These are phyloP conservation scores for Melanogrammus aeglefinus DNA, from an alignment of 2,797 vertebrate genomes.

Conservation along the genomic window DNA sequence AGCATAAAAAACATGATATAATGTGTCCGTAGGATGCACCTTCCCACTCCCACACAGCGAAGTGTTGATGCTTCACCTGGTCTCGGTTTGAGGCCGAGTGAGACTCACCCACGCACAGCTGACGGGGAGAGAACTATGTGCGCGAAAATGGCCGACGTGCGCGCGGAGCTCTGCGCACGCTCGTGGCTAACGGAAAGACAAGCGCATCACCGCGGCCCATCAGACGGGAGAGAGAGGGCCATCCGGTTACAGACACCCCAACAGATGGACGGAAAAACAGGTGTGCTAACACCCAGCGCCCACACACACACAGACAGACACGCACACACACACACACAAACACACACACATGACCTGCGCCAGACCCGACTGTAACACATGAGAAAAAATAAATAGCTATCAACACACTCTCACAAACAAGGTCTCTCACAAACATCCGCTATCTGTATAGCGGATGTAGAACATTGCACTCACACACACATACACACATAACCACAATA, in stretches of 20 bases:
- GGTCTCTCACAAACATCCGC: too few relatives aligned
- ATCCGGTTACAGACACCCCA: constrained; percentile 31
- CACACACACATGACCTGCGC: background rate
- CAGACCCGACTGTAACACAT: background rate
- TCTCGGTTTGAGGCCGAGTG: too few relatives aligned
- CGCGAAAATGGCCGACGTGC: background rate
- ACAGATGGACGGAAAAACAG: constrained; percentile 71
- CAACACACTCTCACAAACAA: background rate
- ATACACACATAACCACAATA: background rate
- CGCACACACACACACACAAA: constrained; percentile 15
- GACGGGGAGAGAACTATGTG: background rate
- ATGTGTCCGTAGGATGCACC: too few relatives aligned
- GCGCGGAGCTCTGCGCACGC: background rate
- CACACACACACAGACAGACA: constrained; percentile 26
- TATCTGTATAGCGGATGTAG: background rate
- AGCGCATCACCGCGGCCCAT: constrained; percentile 33
- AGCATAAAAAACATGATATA: too few relatives aligned
- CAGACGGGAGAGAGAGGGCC: constrained; percentile 39
- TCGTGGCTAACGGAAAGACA: background rate
- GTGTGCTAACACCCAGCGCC: constrained; percentile 40
- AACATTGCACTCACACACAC: background rate
- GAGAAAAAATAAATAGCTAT: background rate
- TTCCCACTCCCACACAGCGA: too few relatives aligned
- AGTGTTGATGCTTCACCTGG: too few relatives aligned
- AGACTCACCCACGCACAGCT: background rate